Conservation (phyloP, 2,888 invertebrate species). For the Clepsis dumicolana region DNA sequence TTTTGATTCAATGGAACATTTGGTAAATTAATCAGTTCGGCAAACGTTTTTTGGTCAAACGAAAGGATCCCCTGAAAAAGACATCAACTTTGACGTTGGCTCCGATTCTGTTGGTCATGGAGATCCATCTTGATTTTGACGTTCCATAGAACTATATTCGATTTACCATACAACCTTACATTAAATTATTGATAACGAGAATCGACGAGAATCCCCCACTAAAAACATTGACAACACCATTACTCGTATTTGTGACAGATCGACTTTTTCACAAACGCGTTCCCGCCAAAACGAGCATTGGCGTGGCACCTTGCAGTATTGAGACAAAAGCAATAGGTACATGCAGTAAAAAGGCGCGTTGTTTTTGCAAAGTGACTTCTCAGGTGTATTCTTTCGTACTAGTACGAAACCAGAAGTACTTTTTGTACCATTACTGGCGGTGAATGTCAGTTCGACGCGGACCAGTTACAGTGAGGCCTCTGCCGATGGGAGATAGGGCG, state of each 20-base stretch:
- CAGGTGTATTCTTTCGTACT: not conserved
- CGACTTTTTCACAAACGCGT: not conserved
- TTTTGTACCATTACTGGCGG: conserved; percentile 13
- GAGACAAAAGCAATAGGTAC: not conserved
- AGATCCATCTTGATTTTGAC: too few species aligned
- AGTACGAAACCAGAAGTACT: not conserved
- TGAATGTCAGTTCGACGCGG: conserved; percentile 17
- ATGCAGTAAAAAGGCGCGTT: not conserved
- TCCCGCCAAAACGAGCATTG: not conserved
- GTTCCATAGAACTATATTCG: too few species aligned
- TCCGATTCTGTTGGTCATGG: too few species aligned
- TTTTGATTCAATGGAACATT: too few species aligned
- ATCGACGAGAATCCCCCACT: too few species aligned
- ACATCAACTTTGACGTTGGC: too few species aligned
- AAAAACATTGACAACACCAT: conserved; percentile 4
- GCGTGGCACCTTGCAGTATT: not conserved
- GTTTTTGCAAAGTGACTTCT: not conserved
- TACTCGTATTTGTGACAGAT: not conserved
- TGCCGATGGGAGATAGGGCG: conserved; percentile 26
- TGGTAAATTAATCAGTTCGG: too few species aligned
- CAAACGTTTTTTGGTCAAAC: too few species aligned
- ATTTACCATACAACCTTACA: too few species aligned
- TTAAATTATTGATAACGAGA: too few species aligned
- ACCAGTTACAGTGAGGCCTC: conserved; percentile 26
- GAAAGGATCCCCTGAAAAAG: too few species aligned